Evolutionary conservation across 2,113 vertebrate species (phyloP), one percentile per base, ranked within the genome.

Genomic region (Pyxicephalus adspersus): DNA sequence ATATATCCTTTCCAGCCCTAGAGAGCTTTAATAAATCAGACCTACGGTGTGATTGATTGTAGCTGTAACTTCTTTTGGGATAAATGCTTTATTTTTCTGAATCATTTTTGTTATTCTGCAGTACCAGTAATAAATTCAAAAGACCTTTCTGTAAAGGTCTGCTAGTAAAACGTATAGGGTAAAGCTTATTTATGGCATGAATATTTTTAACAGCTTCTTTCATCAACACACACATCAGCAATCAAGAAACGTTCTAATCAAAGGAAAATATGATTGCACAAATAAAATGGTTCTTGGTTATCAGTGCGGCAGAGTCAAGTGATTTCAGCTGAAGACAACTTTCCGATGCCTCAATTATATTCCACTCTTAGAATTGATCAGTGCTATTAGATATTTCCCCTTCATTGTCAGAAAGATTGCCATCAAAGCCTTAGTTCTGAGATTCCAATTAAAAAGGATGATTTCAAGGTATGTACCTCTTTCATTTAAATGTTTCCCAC

Each of bases 211-310:
- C 60, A 20, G 22, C 58, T 83, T 83, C 64, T 66, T 80, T 81
- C 83, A 61, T 76, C 64, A 83, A 51, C 31, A 45, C 72, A 72
- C 1, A 64, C 68, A 83, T 72, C 34, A 55, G 83, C 84, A 83
- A 88, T 86, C 83, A 85, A 58, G 65, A 55, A 26, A 13, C 15
- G 64, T 80, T 87, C 34, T 86, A 85, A 88, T 86, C 83, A 84
- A 85, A 76, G 68, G 58, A 55, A 50, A 71, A 55, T 72, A 51
- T 80, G 78, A 80, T 80, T 65, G 45, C 84, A 76, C 54, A 85
- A 80, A 81, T 50, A 85, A 81, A 81, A 71, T 79, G 54, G 80
- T 80, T 83, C 79, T 83, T 79, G 60, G 68, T 52, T n/a, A 18
- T 66, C 77, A 81, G 1, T 22, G 68, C 19, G 64, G 34, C 22